Evolutionary conservation across 2,113 vertebrate genomes (phyloP), one percentile per base, ranked within the genome.

Genomic region (Ammospiza caudacuta): DNA sequence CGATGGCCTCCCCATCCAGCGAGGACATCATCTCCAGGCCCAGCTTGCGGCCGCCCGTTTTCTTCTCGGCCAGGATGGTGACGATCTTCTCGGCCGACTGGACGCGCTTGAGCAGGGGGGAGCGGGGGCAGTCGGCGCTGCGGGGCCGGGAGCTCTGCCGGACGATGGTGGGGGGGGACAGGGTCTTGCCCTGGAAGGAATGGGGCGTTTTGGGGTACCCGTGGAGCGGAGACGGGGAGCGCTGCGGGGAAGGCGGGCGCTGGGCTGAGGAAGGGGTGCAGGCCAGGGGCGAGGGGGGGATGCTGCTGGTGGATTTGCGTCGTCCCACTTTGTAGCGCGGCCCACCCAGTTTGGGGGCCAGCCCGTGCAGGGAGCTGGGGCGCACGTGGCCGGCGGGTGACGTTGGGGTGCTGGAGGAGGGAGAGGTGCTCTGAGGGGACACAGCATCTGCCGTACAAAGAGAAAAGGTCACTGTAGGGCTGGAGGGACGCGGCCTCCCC

Each of bases 221-320:
- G 0, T 98, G 98, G 14, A 99, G 96, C 0, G 99, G 99, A 2
- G 99, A 99, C 0, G 99, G 98, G 2, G 99, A 98, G 55, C 98
- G 98, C 44, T 99, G 99, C 0, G 99, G 99, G 2, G 99, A 99
- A 31, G 98, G 96, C 0, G 98, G 98, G 87, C 98, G 98, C 15
- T 98, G 96, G 12, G 98, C 16, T 0, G 98, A 94, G n/a, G 96
- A 98, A 4, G 99, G 98, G 27, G 98, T 99, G 96, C 99, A 99
- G 90, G 99, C 99, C 77, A 99, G 96, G 2, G 99, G 99, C 0
- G 99, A 99, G 3, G 99, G 99, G 0, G 99, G 99, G 90, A 99
- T 99, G 97, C 98, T 99, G 98, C 99, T 99, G 90, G 99, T 99
- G 28, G 99, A 99, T 96, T 99, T 99, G 72, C 99, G 98, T 11